phyloP scores from a whole-genome alignment of 2,888 invertebrate species.

The Agelastica alni region DNA sequence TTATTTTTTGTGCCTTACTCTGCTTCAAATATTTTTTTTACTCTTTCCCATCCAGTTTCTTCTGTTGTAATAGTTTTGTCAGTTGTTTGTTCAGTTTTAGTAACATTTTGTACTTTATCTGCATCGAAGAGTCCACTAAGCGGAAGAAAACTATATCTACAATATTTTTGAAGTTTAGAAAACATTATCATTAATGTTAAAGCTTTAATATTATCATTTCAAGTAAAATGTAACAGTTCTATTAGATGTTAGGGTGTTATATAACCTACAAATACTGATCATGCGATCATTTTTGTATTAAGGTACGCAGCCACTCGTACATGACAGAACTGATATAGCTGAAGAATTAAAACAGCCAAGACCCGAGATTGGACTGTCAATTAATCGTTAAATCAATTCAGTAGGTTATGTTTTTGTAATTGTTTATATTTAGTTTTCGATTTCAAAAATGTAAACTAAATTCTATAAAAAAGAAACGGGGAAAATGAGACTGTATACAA shows the following conservation, averaged over 20 bases:
- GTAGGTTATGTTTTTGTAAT: slow-evolving; percentile 18
- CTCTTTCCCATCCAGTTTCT: slow-evolving; percentile 59
- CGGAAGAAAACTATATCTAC: slow-evolving; percentile 27
- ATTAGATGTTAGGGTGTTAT: not conserved
- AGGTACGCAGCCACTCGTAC: no score
- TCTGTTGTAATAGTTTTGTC: slow-evolving; percentile 27
- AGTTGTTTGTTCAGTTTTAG: slow-evolving; percentile 38
- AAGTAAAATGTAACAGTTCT: not conserved
- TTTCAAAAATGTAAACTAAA: slow-evolving; percentile 33
- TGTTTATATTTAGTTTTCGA: slow-evolving; percentile 5
- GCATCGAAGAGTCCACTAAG: slow-evolving; percentile 25
- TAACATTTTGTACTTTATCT: slow-evolving; percentile 34
- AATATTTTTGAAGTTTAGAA: not conserved
- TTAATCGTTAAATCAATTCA: not conserved
- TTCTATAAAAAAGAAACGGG: slow-evolving; percentile 39
- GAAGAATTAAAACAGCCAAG: no score
- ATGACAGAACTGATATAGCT: no score
- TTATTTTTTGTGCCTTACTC: slow-evolving; percentile 55
- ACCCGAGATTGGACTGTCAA: not conserved
- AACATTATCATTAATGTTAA: no score
- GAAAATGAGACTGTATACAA: slow-evolving; percentile 44
- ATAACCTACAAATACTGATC: not conserved
- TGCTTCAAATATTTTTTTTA: slow-evolving; percentile 58
- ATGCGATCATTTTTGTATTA: no score
- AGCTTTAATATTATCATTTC: no score